Percentiles rank a stretch among this genome's conserved stretches.
Conservation (phyloP, 2,113 vertebrate genomes). For the Ctenomys sociabilis region DNA sequence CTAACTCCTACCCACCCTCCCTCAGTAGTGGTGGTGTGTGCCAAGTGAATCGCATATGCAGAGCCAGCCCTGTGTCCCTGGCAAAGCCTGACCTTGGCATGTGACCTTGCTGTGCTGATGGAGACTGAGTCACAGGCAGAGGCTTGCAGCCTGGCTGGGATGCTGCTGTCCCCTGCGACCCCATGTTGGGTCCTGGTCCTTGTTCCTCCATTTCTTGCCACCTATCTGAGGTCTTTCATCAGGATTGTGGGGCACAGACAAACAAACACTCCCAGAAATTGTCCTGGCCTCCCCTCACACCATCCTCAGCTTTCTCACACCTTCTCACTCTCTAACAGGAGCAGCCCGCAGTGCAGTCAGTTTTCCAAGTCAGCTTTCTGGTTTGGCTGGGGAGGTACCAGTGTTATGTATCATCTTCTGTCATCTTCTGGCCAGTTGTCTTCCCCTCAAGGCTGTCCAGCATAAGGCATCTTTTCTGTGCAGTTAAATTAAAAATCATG, state of each 20-base stretch:
- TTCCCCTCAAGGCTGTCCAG: accelerated
- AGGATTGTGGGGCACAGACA: background rate
- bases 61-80: background rate
- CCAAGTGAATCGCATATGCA: background rate
- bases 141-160: background rate
- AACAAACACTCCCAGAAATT: background rate
- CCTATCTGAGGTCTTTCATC: background rate
- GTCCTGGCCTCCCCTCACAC: too few relatives aligned
- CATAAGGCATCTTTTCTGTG: accelerated
- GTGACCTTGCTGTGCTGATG: background rate
- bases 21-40: too few relatives aligned
- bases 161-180: background rate
- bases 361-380: background rate
- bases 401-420: accelerated
- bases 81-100: background rate
- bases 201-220: accelerated
- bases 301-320: background rate
- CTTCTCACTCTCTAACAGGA: background rate
- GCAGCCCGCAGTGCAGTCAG: too few relatives aligned
- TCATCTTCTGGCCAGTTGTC: background rate
- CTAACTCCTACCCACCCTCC: background rate
- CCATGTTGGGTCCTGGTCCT: accelerated
- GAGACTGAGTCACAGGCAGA: too few relatives aligned
- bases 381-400: too few relatives aligned
- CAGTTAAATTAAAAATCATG: accelerated